These are phyloP conservation scores for Drosophila mauritiana DNA, from an alignment of 1,140 invertebrate species.

Conservation along the genomic window DNA sequence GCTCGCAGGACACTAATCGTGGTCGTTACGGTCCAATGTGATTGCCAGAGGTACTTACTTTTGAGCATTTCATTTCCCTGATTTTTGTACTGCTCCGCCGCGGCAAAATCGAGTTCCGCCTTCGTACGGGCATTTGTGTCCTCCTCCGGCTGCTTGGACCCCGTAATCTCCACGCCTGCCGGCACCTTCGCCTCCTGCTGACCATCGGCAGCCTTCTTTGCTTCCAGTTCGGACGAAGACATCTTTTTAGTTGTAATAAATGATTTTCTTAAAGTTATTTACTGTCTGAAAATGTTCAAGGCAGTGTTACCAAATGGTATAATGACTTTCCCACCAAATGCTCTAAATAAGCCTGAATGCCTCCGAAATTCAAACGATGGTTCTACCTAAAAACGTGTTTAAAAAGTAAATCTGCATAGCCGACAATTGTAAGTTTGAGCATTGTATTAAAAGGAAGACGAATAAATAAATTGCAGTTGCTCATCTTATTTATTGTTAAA, in stretches of 20 bases:
- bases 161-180: conserved; percentile 36
- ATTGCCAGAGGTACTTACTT: conserved; percentile 87
- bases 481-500: too few relatives aligned
- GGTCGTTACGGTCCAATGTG: not conserved
- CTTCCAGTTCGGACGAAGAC: conserved; percentile 69
- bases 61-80: conserved; percentile 94
- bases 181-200: conserved; percentile 36
- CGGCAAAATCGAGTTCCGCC: conserved; percentile 65
- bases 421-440: too few relatives aligned
- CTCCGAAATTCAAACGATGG: not conserved
- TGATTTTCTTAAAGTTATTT: conserved; percentile 73
- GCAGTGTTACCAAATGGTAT: not conserved
- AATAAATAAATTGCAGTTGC: too few relatives aligned
- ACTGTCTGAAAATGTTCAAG: conserved; percentile 60
- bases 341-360: not conserved
- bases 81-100: conserved; percentile 92
- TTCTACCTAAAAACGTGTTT: not conserved
- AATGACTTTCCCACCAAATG: not conserved
- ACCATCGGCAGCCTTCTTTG: conserved; percentile 51
- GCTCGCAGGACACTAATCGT: not conserved
- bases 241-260: conserved; percentile 65
- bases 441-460: too few relatives aligned
- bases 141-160: conserved; percentile 49
- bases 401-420: not conserved
- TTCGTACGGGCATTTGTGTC: conserved; percentile 40